These are phyloP conservation scores for Motacilla tschutschensis DNA, from an alignment of 2,113 vertebrate species.

Conservation along the genomic window DNA sequence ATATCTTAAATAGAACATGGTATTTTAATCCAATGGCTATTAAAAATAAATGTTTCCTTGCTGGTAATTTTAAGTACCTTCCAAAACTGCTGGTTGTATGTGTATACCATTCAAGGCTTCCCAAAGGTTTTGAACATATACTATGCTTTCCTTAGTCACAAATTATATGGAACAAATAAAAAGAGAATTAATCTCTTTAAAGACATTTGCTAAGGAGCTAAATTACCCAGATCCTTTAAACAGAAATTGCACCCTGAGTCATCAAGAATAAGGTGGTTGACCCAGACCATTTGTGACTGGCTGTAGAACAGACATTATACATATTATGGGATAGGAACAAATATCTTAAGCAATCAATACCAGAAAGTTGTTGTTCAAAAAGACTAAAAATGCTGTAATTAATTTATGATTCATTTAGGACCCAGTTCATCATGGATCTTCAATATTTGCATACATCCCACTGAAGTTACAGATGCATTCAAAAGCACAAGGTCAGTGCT, in stretches of 20 bases:
- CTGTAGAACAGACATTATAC: neutral
- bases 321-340: neutral
- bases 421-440: neutral
- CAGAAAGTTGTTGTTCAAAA: neutral
- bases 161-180: neutral
- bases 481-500: neutral
- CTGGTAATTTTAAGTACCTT: neutral
- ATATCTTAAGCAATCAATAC: neutral
- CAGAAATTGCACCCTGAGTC: neutral
- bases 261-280: neutral
- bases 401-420: neutral
- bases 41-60: neutral
- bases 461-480: neutral
- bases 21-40: neutral
- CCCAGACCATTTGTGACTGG: neutral
- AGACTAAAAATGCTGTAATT: neutral
- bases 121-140: neutral
- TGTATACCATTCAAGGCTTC: neutral
- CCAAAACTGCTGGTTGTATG: neutral
- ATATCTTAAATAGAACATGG: neutral
- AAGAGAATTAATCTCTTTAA: neutral
- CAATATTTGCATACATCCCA: neutral
- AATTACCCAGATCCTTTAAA: constrained; percentile 3
- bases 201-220: neutral
- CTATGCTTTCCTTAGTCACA: neutral